These are phyloP conservation scores for Spisula subtruncata DNA, from an alignment of 2,888 invertebrate species.

Conservation along the genomic window DNA sequence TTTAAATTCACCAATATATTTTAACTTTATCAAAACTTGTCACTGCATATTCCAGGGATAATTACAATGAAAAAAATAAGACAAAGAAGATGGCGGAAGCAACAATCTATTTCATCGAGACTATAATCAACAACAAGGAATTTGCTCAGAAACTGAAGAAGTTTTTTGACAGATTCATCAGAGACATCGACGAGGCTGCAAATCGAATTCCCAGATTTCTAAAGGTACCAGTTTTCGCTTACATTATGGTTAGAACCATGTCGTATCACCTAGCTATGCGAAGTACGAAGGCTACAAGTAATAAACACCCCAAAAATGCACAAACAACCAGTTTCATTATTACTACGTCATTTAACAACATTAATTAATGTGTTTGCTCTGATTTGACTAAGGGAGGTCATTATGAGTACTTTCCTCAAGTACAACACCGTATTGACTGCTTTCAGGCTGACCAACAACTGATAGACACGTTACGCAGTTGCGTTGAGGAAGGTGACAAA, in stretches of 20 bases:
- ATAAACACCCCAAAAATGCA: too few species aligned
- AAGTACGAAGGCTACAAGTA: too few species aligned
- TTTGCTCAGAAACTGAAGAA: constrained; percentile 70
- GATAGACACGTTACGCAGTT: constrained; percentile 72
- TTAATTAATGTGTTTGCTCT: too few species aligned
- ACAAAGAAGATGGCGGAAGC: constrained; percentile 68
- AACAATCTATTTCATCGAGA: constrained; percentile 61
- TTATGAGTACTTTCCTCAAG: too few species aligned
- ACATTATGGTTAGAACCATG: too few species aligned
- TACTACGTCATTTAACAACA: too few species aligned
- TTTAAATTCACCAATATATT: too few species aligned
- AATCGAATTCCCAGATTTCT: constrained; percentile 80
- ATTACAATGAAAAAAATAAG: constrained; percentile 46
- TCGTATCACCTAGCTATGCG: too few species aligned
- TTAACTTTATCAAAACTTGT: too few species aligned
- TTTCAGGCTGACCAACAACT: constrained; percentile 76
- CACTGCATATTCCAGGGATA: background rate
- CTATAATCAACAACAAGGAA: constrained; percentile 58
- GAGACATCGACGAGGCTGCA: constrained; percentile 75
- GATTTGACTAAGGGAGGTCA: too few species aligned
- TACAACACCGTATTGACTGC: background rate
- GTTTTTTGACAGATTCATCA: constrained; percentile 77
- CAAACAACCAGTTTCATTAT: too few species aligned
- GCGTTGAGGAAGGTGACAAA: constrained; percentile 64
- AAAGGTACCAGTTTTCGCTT: constrained; percentile 47